Conservation (phyloP, 2,113 vertebrate species). For the Microcebus jonahi region DNA sequence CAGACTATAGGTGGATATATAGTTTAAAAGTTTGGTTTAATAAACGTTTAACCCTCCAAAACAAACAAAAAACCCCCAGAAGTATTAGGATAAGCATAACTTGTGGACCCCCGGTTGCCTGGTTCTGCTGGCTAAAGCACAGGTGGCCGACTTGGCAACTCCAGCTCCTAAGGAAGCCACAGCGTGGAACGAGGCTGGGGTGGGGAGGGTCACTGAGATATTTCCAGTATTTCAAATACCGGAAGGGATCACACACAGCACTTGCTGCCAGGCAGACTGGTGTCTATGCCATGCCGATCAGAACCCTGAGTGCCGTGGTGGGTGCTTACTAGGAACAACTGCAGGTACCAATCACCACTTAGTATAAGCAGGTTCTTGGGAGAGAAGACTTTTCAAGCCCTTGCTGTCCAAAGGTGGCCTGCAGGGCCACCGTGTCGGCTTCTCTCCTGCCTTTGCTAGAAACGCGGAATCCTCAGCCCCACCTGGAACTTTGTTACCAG, state of each 20-base stretch:
- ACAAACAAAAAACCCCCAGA: too few species aligned
- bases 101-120: not conserved
- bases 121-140: not conserved
- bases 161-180: not conserved
- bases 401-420: not conserved
- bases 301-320: not conserved
- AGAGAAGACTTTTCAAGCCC: not conserved
- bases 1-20: conserved; percentile 68
- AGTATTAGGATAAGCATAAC: not conserved
- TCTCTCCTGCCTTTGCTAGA: not conserved
- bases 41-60: conserved; percentile 78
- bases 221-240: not conserved
- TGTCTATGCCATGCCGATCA: not conserved
- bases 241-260: not conserved
- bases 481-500: not conserved
- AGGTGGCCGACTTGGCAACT: not conserved
- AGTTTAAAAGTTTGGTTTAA: conserved; percentile 79
- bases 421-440: not conserved
- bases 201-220: too few species aligned
- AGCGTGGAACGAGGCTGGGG: not conserved
- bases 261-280: not conserved
- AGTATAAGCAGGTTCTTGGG: not conserved
- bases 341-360: not conserved
- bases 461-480: not conserved
- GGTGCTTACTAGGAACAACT: too few species aligned